Evolutionary conservation across 2,888 invertebrate species (phyloP).

Genomic region (Homarus gammarus): DNA sequence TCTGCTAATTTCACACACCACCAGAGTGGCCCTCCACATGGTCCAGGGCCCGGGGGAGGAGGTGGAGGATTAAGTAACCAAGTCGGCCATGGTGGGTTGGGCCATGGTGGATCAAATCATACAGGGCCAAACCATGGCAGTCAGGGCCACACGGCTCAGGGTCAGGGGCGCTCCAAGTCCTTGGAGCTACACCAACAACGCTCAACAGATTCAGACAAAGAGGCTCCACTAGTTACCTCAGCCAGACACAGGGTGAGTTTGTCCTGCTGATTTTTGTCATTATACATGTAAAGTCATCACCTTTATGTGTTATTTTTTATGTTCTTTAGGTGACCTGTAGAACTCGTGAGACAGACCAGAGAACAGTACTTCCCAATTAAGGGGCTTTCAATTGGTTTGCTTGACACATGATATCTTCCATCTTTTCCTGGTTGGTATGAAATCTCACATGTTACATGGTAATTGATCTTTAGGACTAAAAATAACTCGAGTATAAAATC

Average conservation of each 20-base stretch:
- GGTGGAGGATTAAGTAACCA: conserved; percentile 22
- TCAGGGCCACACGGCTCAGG: conserved; percentile 23
- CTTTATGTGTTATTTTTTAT: background rate
- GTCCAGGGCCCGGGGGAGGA: conserved; percentile 75
- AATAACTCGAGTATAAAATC: too few species aligned
- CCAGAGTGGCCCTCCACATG: conserved; percentile 61
- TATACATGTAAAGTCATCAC: too few species aligned
- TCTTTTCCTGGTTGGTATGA: too few species aligned
- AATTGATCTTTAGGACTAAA: too few species aligned
- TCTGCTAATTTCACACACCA: conserved; percentile 59
- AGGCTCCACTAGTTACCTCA: conserved; percentile 60
- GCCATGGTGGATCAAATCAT: conserved; percentile 57
- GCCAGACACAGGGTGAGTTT: conserved; percentile 70
- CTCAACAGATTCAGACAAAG: conserved; percentile 70
- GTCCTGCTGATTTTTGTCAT: background rate
- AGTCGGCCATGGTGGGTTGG: conserved; percentile 36
- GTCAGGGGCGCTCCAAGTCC: conserved; percentile 65
- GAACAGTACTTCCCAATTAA: too few species aligned
- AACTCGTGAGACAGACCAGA: too few species aligned
- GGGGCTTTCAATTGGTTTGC: too few species aligned
- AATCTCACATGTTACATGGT: too few species aligned
- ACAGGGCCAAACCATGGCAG: conserved; percentile 37
- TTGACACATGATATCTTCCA: too few species aligned
- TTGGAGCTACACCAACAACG: conserved; percentile 73
- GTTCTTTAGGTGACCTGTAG: too few species aligned